Evolutionary conservation across 2,888 invertebrate species (phyloP), one percentile per base, ranked within the genome.

Genomic region (Nebria brevicollis): DNA sequence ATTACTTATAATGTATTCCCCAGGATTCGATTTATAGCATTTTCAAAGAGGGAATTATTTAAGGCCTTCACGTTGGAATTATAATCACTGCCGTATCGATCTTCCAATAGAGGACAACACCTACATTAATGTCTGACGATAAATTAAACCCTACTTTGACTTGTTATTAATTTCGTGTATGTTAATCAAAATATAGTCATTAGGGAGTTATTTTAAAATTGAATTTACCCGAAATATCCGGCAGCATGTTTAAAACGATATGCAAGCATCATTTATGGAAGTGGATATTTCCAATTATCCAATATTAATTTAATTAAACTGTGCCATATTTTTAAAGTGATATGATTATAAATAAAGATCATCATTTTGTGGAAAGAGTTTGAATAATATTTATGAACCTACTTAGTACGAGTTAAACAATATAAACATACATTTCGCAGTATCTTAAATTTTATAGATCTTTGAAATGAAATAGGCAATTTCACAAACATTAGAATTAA

Each of bases 1-100:
- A 78, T 78, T 78, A 78, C 66, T 15, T 74, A 66, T 78, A 78
- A 74, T 78, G 78, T 78, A 78, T 78, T 78, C 78, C 42, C 78
- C 15, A 77, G 70, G 77, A 65, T 78, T 77, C 77, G 77, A 77
- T 77, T 77, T 77, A 77, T 64, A 64, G 26, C 64, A 13, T 15
- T 77, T 34, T 65, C 34, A 11, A 54, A 64, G 13, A 64, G 54
- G 34, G 76, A 66, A 76, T 76, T 76, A 76, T 76, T 64, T 65
- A 76, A 76, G 76, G 66, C 66, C 41, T 66, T 25, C n/a, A 66
- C 66, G 66, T 34, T 26, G 64, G 66, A 66, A 76, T 76, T 76
- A 66, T 76, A 76, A 76, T 76, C 76, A 66, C 76, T n/a, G 66
- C 64, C 20, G 34, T 75, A 75, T 75, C 64, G 75, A 75, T 75